Conservation (phyloP, 2,113 vertebrate species). For the Zosterops japonicus region DNA sequence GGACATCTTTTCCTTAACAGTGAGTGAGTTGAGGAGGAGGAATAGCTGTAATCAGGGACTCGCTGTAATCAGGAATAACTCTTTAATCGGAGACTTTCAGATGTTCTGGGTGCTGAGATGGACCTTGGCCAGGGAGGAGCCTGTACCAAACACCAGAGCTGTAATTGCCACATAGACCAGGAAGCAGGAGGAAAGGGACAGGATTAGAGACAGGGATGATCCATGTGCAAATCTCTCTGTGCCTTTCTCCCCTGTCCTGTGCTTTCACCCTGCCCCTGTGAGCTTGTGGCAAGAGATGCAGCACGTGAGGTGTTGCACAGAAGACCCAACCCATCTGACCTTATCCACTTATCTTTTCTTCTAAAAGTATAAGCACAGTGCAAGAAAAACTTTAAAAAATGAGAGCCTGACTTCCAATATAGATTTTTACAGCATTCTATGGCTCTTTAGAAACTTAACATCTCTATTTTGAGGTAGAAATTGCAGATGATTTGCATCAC, state of each 20-base stretch:
- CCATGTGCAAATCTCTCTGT: not conserved
- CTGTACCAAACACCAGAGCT: too few relatives aligned
- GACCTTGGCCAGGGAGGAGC: not conserved
- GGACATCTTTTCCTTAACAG: not conserved
- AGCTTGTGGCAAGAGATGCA: not conserved
- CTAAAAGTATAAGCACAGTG: rapidly evolving
- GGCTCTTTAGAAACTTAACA: not conserved
- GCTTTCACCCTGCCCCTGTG: not conserved
- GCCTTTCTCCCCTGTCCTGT: not conserved
- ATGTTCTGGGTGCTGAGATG: not conserved
- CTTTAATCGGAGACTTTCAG: not conserved
- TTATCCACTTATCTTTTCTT: not conserved
- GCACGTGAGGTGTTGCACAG: rapidly evolving
- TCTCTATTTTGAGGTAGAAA: not conserved
- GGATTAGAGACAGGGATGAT: not conserved
- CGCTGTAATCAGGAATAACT: not conserved
- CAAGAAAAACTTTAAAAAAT: not conserved
- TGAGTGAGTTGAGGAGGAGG: not conserved
- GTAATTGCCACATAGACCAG: not conserved
- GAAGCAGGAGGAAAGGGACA: not conserved
- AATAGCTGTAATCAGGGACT: not conserved
- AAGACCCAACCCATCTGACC: not conserved
- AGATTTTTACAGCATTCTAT: not conserved
- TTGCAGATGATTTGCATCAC: not conserved
- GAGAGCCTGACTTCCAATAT: not conserved